Evolutionary conservation across 2,888 invertebrate genomes (phyloP), one percentile per base, ranked within the genome.

Genomic region (Xanthorhoe spadicearia): DNA sequence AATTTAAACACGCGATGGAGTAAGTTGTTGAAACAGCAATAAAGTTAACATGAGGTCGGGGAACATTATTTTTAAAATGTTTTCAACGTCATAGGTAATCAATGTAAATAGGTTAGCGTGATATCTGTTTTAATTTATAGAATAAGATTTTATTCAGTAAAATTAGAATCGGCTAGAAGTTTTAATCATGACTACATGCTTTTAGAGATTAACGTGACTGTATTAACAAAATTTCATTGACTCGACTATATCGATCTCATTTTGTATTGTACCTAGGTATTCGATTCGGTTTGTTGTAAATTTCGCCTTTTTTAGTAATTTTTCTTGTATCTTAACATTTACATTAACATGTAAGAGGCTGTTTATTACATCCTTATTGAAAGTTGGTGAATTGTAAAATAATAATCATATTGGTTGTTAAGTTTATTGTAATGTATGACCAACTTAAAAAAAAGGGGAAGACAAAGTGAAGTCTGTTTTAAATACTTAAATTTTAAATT

Each of bases 71-170:
- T 77, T 69, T 71, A 71, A 76, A 77, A 61, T 54, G 73, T 74
- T 79, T 82, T 83, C 74, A 76, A 79, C 61, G 66, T 17, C 19
- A 75, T 85, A 83, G 76, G 74, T 75, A 79, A 84, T 80, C 77
- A 80, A 75, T 87, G 85, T 85, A 87, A 82, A 86, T 89, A 89
- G 83, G 81, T 87, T 86, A 90, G 86, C 75, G 72, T 83, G 81
- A 61, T 86, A 81, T 82, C 84, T 84, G 84, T 87, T 74, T 83
- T 77, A 70, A 74, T 77, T 61, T 80, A 79, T 80, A 81, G 73
- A 64, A 69, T 78, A 74, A 79, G 69, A 64, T 64, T 67, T 46
- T 79, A 77, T 72, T 77, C 68, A 60, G 64, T 70, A 67, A 23
- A 53, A 57, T 77, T 89, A 90, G 89, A 75, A 82, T 83, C 83